A percentile compares a stretch with the other conserved stretches of the same genome.
Conservation (phyloP, 2,888 invertebrate species). For the Argyresthia albistria region DNA sequence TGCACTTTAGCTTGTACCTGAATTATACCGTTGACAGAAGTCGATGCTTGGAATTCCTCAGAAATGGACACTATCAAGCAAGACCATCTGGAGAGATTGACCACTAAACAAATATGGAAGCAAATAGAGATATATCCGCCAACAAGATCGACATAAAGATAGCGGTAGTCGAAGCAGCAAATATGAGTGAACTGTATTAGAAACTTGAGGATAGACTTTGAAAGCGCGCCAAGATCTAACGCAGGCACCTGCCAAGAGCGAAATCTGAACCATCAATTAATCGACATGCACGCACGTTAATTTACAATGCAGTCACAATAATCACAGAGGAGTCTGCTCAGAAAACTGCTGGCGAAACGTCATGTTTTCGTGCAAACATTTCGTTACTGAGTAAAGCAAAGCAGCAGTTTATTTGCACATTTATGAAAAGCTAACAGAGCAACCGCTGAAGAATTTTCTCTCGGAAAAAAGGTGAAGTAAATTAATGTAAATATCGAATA, state of each 20-base stretch:
- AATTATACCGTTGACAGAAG: slow-evolving; percentile 1
- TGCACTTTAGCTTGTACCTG: slow-evolving; percentile 9
- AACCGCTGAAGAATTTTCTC: too few relatives aligned
- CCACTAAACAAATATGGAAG: not conserved
- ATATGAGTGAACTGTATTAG: not conserved
- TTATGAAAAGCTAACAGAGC: too few relatives aligned
- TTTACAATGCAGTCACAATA: slow-evolving; percentile 7
- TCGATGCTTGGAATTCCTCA: not conserved
- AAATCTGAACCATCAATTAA: slow-evolving; percentile 18
- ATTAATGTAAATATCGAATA: too few relatives aligned
- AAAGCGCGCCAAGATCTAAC: slow-evolving; percentile 38
- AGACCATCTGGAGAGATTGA: not conserved
- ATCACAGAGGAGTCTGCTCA: too few relatives aligned
- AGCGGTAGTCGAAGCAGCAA: not conserved
- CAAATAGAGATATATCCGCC: not conserved
- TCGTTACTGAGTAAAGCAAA: too few relatives aligned
- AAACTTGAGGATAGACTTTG: slow-evolving; percentile 18
- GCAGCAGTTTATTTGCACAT: too few relatives aligned
- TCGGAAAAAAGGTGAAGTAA: too few relatives aligned
- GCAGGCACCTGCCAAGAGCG: slow-evolving; percentile 32
- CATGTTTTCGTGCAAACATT: too few relatives aligned
- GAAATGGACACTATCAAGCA: not conserved
- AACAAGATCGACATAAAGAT: not conserved
- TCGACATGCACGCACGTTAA: slow-evolving; percentile 9
- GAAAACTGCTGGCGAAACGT: too few relatives aligned